phyloP scores from a whole-genome alignment of 2,797 vertebrate genomes.

The Atherinosoma microstoma region DNA sequence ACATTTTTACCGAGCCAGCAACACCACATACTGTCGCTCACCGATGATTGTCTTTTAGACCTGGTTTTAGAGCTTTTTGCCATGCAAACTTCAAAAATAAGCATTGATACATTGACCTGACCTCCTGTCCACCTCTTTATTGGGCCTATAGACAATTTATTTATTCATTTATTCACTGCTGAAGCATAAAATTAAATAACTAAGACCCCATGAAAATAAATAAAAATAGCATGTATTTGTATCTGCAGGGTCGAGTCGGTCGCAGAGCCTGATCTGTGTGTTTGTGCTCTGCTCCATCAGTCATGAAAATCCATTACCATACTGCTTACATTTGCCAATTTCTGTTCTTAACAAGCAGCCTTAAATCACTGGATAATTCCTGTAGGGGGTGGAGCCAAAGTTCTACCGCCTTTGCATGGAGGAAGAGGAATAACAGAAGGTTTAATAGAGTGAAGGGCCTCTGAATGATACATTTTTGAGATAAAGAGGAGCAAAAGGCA shows the following conservation, averaged over 20 bases:
- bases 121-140: neutral
- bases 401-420: slow-evolving; percentile 10
- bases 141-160: slow-evolving; percentile 5
- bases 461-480: slow-evolving; percentile 1
- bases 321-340: slow-evolving; percentile 40
- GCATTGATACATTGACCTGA: neutral
- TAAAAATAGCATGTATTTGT: slow-evolving; percentile 18
- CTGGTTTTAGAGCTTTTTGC: slow-evolving; percentile 28
- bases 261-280: slow-evolving; percentile 15
- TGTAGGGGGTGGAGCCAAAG: slow-evolving; percentile 9
- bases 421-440: slow-evolving; percentile 15
- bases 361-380: slow-evolving; percentile 42
- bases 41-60: slow-evolving; percentile 31
- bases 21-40: slow-evolving; percentile 19
- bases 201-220: slow-evolving; percentile 22
- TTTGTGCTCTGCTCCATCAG: slow-evolving; percentile 17
- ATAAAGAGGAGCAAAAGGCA: neutral
- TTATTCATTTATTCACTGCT: slow-evolving; percentile 34
- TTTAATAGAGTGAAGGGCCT: slow-evolving; percentile 5
- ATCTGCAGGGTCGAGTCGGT: slow-evolving; percentile 17
- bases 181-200: slow-evolving; percentile 38
- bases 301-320: slow-evolving; percentile 44
- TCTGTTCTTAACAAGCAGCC: slow-evolving; percentile 25
- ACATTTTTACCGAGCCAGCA: slow-evolving; percentile 56
- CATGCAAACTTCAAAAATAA: slow-evolving; percentile 5